Evolutionary conservation across 2,888 invertebrate species (phyloP).

Genomic region (Pseudococcus jackbeardsleyi): DNA sequence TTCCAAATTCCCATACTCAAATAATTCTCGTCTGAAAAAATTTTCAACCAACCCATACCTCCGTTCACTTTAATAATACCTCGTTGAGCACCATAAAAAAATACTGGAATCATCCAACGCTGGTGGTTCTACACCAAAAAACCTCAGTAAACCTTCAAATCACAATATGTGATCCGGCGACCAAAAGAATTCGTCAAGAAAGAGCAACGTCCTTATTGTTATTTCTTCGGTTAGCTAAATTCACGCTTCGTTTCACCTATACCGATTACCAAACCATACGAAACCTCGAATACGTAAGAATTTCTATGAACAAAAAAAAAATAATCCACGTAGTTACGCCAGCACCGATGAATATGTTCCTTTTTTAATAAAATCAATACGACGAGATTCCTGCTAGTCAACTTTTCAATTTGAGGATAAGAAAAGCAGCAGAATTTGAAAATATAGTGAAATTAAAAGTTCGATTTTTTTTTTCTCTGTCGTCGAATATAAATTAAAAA

Average conservation of each 20-base stretch:
- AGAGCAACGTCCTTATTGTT: background rate
- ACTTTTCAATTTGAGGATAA: background rate
- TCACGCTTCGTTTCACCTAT: background rate
- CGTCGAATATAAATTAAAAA: slow-evolving; percentile 52
- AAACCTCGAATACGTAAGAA: background rate
- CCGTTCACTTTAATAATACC: background rate
- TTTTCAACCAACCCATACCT: background rate
- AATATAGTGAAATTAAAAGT: background rate
- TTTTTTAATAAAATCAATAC: background rate
- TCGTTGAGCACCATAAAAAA: background rate
- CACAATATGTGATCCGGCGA: background rate
- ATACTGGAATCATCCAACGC: background rate
- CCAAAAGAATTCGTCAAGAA: background rate
- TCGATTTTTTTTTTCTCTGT: background rate
- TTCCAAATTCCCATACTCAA: background rate
- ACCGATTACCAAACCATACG: background rate
- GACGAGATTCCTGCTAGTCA: background rate
- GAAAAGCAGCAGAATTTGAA: background rate
- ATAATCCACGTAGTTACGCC: background rate
- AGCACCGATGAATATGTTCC: background rate
- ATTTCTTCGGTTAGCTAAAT: slow-evolving; percentile 4
- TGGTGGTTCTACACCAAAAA: too few species aligned
- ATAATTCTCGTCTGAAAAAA: background rate
- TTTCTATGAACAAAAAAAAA: background rate
- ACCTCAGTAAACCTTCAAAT: background rate